Base-by-base conservation (phyloP, 2,888 invertebrate genomes). In the Chrysolina haemoptera region DNA sequence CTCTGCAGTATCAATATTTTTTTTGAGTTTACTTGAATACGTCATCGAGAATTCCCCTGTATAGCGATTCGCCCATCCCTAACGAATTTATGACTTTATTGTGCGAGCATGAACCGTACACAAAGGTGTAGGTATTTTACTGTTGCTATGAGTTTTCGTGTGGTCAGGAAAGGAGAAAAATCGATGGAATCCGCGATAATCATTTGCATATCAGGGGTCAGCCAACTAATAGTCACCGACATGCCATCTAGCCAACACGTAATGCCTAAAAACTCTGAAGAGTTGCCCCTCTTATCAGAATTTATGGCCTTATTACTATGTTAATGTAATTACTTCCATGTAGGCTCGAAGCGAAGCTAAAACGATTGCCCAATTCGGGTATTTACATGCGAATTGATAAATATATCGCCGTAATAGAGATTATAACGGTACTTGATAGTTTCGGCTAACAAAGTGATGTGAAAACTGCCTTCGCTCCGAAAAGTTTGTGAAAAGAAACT, bases 251-350 rank as follows among this genome's bases (percentile, higher is more conserved):
- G 62, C 35, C 18, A 74, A 81, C 85, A 85, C 85, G 85, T 84
- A 82, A 84, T 79, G 75, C 80, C 80, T 82, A 35, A 53, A 83
- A 85, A 83, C 83, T 77, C 78, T 81, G 82, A 83, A 84, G 84
- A 84, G 81, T 79, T 82, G 83, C 83, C 84, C 83, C 82, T 82
- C 82, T 82, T 82, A 80, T 80, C 70, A 82, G 80, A 82, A 84
- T 85, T 85, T 85, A 84, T 85, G 78, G 76, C 82, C 82, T 80
- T 80, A 83, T 83, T 81, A 81, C 79, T 82, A 83, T 84, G 84
- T 81, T 85, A 85, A 85, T 85, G 83, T 83, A 84, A 84, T 85
- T 84, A 85, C 65, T 53, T 50, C 16, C 50, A 27, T 80, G 67
- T 70, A 66, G 70, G 72, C 76, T 67, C 65, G 67, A 62, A 64